Percentiles rank a stretch among this genome's conserved stretches.
These are phyloP conservation scores for Turdus rufiventris DNA, from an alignment of 2,113 vertebrate species.

Conservation along the genomic window DNA sequence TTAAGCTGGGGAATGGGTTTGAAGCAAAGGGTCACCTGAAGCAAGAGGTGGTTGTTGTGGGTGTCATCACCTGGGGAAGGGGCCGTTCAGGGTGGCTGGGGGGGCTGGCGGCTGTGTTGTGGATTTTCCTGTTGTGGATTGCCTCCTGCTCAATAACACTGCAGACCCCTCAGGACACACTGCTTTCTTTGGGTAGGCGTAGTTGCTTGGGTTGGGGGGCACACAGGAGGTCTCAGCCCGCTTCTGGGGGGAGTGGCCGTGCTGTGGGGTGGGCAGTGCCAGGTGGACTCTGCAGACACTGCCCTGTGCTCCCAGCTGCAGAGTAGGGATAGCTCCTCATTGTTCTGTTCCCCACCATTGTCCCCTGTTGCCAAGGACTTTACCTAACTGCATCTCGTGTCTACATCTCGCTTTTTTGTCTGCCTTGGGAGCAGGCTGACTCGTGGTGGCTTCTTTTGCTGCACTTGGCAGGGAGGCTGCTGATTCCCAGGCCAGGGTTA, in stretches of 20 bases:
- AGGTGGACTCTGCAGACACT: too few species aligned
- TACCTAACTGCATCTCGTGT: neutral
- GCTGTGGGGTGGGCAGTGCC: neutral
- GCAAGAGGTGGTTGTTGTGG: neutral
- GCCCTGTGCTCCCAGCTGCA: neutral
- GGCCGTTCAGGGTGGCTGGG: neutral
- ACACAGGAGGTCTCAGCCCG: rapidly evolving
- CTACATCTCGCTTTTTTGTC: neutral
- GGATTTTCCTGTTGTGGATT: neutral
- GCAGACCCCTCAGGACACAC: neutral
- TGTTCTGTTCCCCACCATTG: neutral
- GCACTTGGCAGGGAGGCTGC: neutral
- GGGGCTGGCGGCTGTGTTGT: neutral
- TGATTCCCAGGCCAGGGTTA: neutral
- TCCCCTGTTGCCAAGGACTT: neutral
- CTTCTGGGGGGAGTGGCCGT: neutral
- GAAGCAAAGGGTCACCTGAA: neutral
- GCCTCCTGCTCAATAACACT: neutral
- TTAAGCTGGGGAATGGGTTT: neutral
- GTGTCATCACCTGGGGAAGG: neutral
- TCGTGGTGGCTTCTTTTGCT: rapidly evolving
- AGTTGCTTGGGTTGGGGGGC: neutral
- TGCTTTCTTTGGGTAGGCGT: neutral
- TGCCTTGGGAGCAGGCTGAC: neutral
- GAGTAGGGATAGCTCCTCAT: rapidly evolving